A percentile compares a stretch with the other conserved stretches of the same genome.
Evolutionary conservation across 2,113 vertebrate genomes (phyloP).

Genomic region (Raja brachyura): DNA sequence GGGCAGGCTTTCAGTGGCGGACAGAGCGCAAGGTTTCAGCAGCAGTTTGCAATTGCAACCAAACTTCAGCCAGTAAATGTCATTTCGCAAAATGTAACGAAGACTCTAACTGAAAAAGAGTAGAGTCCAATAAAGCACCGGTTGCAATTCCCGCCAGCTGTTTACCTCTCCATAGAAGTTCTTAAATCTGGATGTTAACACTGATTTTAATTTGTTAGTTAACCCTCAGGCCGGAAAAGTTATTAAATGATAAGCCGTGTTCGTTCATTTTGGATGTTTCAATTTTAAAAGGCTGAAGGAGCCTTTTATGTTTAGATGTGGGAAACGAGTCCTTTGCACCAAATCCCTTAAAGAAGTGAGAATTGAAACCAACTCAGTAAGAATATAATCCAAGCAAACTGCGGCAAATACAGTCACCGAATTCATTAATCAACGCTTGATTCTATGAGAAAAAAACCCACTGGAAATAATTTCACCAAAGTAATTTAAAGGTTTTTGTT

Average conservation of each 20-base stretch:
- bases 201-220: neutral
- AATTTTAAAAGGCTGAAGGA: too few species aligned
- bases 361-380: neutral
- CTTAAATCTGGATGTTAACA: neutral
- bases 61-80: neutral
- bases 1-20: neutral
- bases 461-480: too few species aligned
- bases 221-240: neutral
- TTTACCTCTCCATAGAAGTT: neutral
- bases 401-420: neutral
- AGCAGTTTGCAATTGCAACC: neutral
- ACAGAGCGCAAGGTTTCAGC: neutral
- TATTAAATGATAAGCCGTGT: too few species aligned
- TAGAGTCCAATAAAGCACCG: neutral
- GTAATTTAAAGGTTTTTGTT: too few species aligned
- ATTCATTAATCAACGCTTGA: neutral
- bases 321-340: too few species aligned
- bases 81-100: neutral
- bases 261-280: too few species aligned
- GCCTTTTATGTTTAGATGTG: too few species aligned
- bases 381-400: neutral
- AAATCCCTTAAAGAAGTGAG: neutral
- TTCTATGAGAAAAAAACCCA: too few species aligned
- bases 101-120: neutral
- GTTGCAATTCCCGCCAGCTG: neutral